A percentile compares a stretch with the other conserved stretches of the same genome.
Evolutionary conservation across 2,888 invertebrate genomes (phyloP).

Genomic region (Thera obeliscata): DNA sequence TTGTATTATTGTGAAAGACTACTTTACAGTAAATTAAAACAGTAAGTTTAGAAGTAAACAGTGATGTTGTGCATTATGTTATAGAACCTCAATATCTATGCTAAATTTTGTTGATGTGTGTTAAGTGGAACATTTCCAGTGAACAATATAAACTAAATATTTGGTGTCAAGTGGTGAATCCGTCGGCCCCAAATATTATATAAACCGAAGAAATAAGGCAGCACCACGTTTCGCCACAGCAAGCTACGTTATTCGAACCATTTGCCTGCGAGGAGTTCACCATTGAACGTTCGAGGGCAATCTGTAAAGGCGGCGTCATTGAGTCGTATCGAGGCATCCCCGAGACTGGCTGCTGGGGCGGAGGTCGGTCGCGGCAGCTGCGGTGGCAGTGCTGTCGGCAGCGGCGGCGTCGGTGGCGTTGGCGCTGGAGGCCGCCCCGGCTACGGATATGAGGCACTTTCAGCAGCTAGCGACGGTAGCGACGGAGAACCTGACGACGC

Average conservation of each 20-base stretch:
- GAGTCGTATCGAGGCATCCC: constrained; percentile 75
- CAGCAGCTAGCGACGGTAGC: constrained; percentile 79
- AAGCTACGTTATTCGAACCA: constrained; percentile 78
- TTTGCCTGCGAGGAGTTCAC: constrained; percentile 68
- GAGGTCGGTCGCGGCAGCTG: constrained; percentile 65
- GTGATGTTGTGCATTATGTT: constrained; percentile 25
- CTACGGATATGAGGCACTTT: constrained; percentile 80
- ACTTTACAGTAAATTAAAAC: constrained; percentile 49
- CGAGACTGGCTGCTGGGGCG: constrained; percentile 69
- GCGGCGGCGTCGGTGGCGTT: constrained; percentile 65
- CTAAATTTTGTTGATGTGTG: constrained; percentile 30
- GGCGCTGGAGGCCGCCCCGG: constrained; percentile 78
- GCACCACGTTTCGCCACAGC: constrained; percentile 82
- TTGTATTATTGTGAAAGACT: constrained; percentile 58
- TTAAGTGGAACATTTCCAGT: constrained; percentile 31
- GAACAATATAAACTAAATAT: constrained; percentile 37
- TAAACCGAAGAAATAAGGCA: constrained; percentile 52
- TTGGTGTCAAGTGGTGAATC: constrained; percentile 17
- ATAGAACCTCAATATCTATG: background rate
- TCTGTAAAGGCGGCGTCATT: constrained; percentile 76
- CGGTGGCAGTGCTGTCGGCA: constrained; percentile 57
- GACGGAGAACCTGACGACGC: constrained; percentile 74
- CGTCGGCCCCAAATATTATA: constrained; percentile 31
- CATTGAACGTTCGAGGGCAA: constrained; percentile 68
- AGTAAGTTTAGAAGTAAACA: constrained; percentile 28